Evolutionary conservation across 2,888 invertebrate species (phyloP), one percentile per base, ranked within the genome.

Genomic region (Sussaba pulchella): DNA sequence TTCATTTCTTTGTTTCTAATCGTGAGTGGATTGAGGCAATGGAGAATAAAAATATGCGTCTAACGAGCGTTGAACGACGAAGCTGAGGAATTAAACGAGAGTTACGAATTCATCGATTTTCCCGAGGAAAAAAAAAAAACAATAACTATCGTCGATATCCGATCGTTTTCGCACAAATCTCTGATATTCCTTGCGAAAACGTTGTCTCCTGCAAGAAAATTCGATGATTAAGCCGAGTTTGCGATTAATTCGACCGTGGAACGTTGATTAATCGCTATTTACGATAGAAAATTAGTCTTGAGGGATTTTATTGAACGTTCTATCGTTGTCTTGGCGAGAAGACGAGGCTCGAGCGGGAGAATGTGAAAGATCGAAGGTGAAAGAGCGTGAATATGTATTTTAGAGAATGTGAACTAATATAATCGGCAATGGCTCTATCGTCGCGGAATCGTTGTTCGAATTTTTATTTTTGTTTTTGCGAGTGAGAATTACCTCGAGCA

Each of bases 401-500:
- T 31, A 31, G 19, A 66, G 19, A 36, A 17, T 41, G 36, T 50
- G n/a, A 17, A 14, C n/a, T 43, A 8, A 36, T 19, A 59, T 10
- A 75, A 45, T 61, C 26, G 19, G 19, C 24, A 63, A 8, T 45
- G 26, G 1, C 26, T 26, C 31, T n/a, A n/a, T 50, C 8, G 1
- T 47, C 26, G 47, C 5, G 64, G 9, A 17, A 31, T 47, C 31
- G 31, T 31, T 64, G 39, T 26, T 26, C 9, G 2, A 5, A 1
- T 14, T n/a, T 6, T 4, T 31, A 31, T 31, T 31, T 5, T 31
- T 31, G 6, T 31, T 31, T 31, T 31, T 2, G 52, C n/a, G 5
- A 45, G 43, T 0, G 12, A 19, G 9, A 21, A 39, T 43, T 90
- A 96, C 96, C 93, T 96, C 96, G 81, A 96, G 94, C 80, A 96